phyloP scores from a whole-genome alignment of 2,888 invertebrate genomes.

The Psylliodes chrysocephalus region DNA sequence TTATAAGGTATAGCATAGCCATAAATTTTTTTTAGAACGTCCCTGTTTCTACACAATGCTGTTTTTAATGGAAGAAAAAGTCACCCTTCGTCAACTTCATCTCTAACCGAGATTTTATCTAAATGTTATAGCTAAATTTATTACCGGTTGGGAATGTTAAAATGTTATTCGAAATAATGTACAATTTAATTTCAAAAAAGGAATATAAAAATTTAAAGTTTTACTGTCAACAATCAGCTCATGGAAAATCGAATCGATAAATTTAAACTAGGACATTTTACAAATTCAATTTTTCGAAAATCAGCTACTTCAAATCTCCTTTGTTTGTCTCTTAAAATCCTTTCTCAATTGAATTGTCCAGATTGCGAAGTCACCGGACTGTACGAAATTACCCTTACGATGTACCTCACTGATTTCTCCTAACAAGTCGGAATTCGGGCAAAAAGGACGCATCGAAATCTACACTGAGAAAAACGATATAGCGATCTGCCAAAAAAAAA shows the following conservation, averaged over 20 bases:
- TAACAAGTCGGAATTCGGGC: constrained; percentile 51
- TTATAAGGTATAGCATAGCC: background rate
- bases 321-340: constrained; percentile 22
- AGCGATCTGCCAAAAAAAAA: no score
- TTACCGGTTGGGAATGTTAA: no score
- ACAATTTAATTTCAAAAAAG: no score
- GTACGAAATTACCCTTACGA: constrained; percentile 28
- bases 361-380: constrained; percentile 28
- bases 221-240: no score
- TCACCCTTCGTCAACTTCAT: background rate
- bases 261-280: background rate
- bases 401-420: constrained; percentile 46
- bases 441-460: constrained; percentile 28
- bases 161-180: no score
- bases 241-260: background rate
- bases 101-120: background rate
- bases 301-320: constrained; percentile 13
- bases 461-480: constrained; percentile 1
- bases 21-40: background rate
- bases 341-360: constrained; percentile 29
- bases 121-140: no score
- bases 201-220: no score
- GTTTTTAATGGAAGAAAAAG: background rate
- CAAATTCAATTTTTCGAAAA: constrained; percentile 10
- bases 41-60: background rate